Percentiles rank a stretch among this genome's conserved stretches.
phyloP scores from a whole-genome alignment of 2,797 vertebrate species.

The Scolopax bukidnonensis region DNA sequence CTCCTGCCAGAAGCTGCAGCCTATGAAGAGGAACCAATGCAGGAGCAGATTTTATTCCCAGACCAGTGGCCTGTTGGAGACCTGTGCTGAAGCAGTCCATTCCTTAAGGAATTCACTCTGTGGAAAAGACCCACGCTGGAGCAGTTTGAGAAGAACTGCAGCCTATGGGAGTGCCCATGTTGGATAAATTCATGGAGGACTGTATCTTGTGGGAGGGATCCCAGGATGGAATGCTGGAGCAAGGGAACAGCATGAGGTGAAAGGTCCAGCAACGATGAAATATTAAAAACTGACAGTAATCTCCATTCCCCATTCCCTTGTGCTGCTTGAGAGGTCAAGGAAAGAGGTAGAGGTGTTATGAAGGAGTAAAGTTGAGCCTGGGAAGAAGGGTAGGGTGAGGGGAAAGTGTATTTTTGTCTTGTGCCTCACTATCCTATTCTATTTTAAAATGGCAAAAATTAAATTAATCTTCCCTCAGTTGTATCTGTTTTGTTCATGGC shows the following conservation, averaged over 20 bases:
- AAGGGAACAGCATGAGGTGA: not conserved
- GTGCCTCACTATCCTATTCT: not conserved
- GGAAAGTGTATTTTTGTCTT: not conserved
- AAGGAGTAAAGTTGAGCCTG: not conserved
- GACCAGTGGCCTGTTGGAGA: not conserved
- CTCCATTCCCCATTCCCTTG: not conserved
- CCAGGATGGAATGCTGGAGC: fast-evolving
- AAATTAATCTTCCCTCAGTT: not conserved
- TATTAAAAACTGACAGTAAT: not conserved
- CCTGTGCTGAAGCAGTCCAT: not conserved
- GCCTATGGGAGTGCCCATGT: not conserved
- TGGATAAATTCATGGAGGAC: no score
- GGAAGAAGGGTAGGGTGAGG: not conserved
- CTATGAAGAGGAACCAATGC: no score
- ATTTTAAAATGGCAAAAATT: not conserved
- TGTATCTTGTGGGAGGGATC: not conserved
- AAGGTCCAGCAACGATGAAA: not conserved
- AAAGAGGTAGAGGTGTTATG: not conserved
- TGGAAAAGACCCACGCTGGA: not conserved
- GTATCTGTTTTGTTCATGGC: not conserved
- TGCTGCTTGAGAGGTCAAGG: not conserved
- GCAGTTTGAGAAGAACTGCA: not conserved
- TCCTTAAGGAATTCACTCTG: not conserved
- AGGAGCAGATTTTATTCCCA: not conserved
- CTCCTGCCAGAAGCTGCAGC: not conserved